Percentiles rank a stretch among this genome's conserved stretches.
Conservation (phyloP, 2,888 invertebrate species). For the Thecophora atra region DNA sequence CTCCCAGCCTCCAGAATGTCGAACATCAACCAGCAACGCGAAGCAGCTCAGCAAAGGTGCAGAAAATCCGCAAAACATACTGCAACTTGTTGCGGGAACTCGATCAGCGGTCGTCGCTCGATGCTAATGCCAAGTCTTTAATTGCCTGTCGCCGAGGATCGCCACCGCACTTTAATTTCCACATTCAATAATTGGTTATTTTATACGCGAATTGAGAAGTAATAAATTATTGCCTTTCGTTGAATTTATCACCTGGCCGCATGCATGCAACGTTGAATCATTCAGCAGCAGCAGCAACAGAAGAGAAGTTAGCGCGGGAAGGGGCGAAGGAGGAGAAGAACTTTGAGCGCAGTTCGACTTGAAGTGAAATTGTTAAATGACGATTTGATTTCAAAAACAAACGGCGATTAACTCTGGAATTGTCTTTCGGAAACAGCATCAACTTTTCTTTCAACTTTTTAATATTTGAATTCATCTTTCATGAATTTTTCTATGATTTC, state of each 20-base stretch:
- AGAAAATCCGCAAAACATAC: background rate
- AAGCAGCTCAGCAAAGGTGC: background rate
- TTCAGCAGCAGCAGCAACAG: too few species aligned
- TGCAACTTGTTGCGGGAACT: background rate
- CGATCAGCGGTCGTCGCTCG: background rate
- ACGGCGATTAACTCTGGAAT: too few species aligned
- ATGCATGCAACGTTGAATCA: conserved; percentile 17
- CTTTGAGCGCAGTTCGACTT: too few species aligned
- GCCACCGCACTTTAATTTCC: conserved; percentile 39
- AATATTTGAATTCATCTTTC: too few species aligned
- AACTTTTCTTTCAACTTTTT: too few species aligned
- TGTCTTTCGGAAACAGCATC: too few species aligned
- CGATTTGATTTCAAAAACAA: too few species aligned
- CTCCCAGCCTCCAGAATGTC: background rate
- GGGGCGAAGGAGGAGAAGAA: too few species aligned
- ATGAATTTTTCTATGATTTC: too few species aligned
- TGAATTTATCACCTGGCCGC: conserved; percentile 30
- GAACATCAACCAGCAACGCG: too few species aligned
- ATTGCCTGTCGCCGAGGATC: conserved; percentile 36
- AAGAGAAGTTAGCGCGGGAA: too few species aligned
- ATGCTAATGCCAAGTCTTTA: conserved; percentile 36
- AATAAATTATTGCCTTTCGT: conserved; percentile 35
- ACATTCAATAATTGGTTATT: conserved; percentile 40
- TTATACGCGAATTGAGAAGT: conserved; percentile 40
- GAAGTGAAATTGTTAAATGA: too few species aligned